Evolutionary conservation across 2,888 invertebrate species (phyloP), one percentile per base, ranked within the genome.

Genomic region (Hirudinaria manillensis): DNA sequence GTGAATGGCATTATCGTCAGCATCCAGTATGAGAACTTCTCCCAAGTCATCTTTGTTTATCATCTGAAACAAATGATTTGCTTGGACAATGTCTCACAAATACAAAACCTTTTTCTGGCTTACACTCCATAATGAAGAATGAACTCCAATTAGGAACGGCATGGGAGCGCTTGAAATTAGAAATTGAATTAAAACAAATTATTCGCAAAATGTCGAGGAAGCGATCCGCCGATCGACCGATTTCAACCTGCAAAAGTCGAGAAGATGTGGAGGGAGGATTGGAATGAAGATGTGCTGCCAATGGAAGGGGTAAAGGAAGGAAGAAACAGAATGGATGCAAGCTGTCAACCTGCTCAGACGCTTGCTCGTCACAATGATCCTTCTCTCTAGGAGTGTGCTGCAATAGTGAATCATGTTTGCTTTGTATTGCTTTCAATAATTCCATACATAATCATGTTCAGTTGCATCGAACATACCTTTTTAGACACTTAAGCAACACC

Each of bases 251-350:
- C 84, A 79, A 80, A 85, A 84, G 78, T 96, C 97, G 80, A 92
- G 90, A 78, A 97, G 89, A 83, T 92, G 90, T 84, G 90, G 89
- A 27, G 97, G 96, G 82, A 97, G 87, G 80, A 98, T 92, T 73
- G 97, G 97, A 86, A 98, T 96, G 86, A 93, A 98, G 83, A 98
- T 93, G 83, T 97, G 96, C 86, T 98, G 97, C 98, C 98, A 98
- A 80, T 92, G 91, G 95, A 99, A 96, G 0, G 98, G 98, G 86
- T 95, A 97, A 65, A 99, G 90, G 70, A 98, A 90, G 78, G 93
- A 90, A 84, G 94, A 94, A 27, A 95, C 93, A 21, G 96, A 96
- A 85, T 96, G 94, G 32, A 87, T 84, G 78, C 88, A 88, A 0
- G 97, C 93, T 72, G 94, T 94, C 71, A 99, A 87, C 77, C 94